phyloP scores from a whole-genome alignment of 2,797 vertebrate genomes.

The Gouania willdenowi region DNA sequence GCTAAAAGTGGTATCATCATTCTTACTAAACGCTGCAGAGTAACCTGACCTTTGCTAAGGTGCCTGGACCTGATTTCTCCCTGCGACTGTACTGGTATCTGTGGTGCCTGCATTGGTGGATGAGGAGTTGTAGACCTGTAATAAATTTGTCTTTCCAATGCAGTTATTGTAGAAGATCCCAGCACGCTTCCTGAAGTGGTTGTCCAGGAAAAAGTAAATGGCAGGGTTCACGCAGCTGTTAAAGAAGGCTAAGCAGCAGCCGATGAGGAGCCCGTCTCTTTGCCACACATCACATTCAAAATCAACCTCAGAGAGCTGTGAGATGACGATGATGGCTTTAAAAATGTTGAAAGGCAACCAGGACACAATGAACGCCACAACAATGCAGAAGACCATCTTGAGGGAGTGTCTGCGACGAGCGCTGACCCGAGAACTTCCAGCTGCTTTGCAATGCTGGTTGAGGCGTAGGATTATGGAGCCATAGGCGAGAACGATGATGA shows the following conservation, averaged over 20 bases:
- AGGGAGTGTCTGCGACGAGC: conserved; percentile 74
- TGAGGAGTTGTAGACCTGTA: conserved; percentile 38
- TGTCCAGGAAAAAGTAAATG: conserved; percentile 83
- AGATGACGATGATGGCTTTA: conserved; percentile 62
- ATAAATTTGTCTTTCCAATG: conserved; percentile 7
- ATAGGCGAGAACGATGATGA: conserved; percentile 80
- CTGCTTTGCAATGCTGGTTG: conserved; percentile 41
- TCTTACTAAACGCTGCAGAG: too few relatives aligned
- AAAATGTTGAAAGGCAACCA: conserved; percentile 85
- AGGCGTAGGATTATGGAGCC: conserved; percentile 76
- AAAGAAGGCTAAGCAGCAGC: conserved; percentile 83
- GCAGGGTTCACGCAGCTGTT: conserved; percentile 86
- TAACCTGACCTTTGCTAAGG: too few relatives aligned
- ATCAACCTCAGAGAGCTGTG: conserved; percentile 13
- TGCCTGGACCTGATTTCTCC: conserved; percentile 41
- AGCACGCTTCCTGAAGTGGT: conserved; percentile 73
- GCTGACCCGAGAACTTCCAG: conserved; percentile 49
- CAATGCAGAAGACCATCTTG: conserved; percentile 81
- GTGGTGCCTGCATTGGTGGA: conserved; percentile 44
- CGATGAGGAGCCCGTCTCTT: conserved; percentile 58
- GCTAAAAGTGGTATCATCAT: too few relatives aligned
- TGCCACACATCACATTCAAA: conserved; percentile 27
- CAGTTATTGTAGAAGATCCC: conserved; percentile 27
- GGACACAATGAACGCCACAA: conserved; percentile 79
- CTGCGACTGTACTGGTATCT: conserved; percentile 42